phyloP scores from a whole-genome alignment of 2,888 invertebrate genomes.

The Cantharis flavilabris region DNA sequence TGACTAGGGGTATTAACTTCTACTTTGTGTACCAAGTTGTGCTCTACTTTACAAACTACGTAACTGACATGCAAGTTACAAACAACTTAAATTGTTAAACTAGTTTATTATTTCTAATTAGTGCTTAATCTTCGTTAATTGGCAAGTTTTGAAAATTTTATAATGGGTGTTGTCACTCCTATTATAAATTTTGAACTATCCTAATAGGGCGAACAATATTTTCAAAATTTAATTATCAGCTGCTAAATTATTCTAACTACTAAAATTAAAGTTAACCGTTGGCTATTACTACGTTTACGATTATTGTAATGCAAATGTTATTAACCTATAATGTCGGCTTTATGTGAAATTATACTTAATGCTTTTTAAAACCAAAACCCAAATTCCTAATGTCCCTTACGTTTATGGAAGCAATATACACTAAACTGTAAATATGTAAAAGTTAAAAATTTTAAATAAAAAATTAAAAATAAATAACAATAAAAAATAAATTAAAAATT shows the following conservation, averaged over 20 bases:
- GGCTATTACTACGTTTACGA: background rate
- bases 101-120: constrained; percentile 3
- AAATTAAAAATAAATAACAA: too few species aligned
- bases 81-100: constrained; percentile 7
- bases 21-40: background rate
- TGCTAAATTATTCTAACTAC: background rate
- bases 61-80: constrained; percentile 2
- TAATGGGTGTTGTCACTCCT: background rate
- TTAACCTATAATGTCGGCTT: background rate
- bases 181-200: background rate
- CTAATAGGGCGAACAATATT: background rate
- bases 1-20: constrained; percentile 5
- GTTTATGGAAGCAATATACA: background rate
- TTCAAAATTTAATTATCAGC: background rate
- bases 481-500: too few species aligned
- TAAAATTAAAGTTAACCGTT: background rate
- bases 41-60: background rate
- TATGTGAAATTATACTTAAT: background rate
- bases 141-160: background rate
- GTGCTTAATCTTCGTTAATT: background rate
- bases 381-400: background rate
- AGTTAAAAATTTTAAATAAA: too few species aligned
- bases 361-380: background rate
- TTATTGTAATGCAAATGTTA: background rate
- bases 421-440: background rate